Evolutionary conservation across 2,113 vertebrate species (phyloP).

Genomic region (Hucho hucho): DNA sequence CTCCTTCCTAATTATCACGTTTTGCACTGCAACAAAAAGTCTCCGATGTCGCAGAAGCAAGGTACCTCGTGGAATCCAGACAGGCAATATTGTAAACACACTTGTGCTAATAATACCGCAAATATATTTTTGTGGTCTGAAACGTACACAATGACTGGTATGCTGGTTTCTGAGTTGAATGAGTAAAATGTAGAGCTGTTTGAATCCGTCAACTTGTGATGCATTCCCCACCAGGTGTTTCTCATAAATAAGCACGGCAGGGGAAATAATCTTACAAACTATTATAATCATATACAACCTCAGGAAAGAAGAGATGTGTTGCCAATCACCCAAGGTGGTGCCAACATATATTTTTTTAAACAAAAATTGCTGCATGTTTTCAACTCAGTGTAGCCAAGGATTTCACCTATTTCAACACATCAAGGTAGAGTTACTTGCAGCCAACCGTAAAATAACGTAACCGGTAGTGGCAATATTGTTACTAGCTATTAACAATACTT

Average conservation of each 20-base stretch:
- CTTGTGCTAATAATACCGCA: background rate
- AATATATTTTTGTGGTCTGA: background rate
- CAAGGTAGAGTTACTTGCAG: too few species aligned
- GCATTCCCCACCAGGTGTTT: background rate
- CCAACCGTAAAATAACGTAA: too few species aligned
- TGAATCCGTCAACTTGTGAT: background rate
- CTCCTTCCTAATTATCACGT: conserved; percentile 46
- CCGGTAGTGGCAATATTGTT: too few species aligned
- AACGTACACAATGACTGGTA: background rate
- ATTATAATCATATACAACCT: background rate
- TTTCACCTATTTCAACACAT: too few species aligned
- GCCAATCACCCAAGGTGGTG: background rate
- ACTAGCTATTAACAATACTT: too few species aligned
- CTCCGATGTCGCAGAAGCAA: background rate
- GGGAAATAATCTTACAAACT: background rate
- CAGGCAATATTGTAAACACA: background rate
- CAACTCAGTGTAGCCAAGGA: too few species aligned
- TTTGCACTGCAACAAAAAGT: conserved; percentile 56
- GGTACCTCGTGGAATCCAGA: background rate
- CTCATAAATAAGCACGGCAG: background rate
- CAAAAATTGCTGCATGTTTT: too few species aligned
- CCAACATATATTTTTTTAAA: too few species aligned
- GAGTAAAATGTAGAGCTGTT: too few species aligned
- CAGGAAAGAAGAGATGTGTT: too few species aligned
- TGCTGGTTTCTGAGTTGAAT: background rate